Evolutionary conservation across 1,140 invertebrate genomes (phyloP), one percentile per base, ranked within the genome.

Genomic region (Leptonema lineaticorne): DNA sequence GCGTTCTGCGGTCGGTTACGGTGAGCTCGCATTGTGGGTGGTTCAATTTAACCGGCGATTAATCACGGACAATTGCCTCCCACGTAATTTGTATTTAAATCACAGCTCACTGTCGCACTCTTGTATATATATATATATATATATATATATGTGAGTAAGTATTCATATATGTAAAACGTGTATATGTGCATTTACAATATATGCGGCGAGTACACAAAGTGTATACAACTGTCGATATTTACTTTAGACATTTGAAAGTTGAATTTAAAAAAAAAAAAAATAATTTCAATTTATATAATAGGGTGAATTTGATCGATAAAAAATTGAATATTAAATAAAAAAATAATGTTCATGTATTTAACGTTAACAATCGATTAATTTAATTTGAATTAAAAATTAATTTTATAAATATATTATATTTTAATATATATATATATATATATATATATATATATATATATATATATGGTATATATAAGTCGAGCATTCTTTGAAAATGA

Each of bases 11-110:
- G 7, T 20, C 46, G 46, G 5, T 20, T 7, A 27, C 3, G 57
- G 2, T 16, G 24, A 29, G n/a, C 20, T n/a, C n/a, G n/a, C 59
- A 14, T 26, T 33, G 59, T 45, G 59, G 59, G 59, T 62, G 59
- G 59, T 24, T 22, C 22, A 11, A 62, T 62, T 62, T 37, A 27
- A 24, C 30, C 16, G 59, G 33, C 28, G 59, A 62, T 62, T 62
- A 62, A 62, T 62, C 37, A 45, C 37, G 9, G n/a, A 27, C 30
- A 37, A 45, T 62, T 62, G 33, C 50, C 22, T 26, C 18, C 50
- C 50, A 22, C 22, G 50, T 24, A 22, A 53, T 53, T 53, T 53
- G 22, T 53, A 24, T 53, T 53, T 53, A 53, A 53, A 53, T 53
- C 37, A 16, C 2, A 41, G 9, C 16, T 14, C 37, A 9, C 37